phyloP scores from a whole-genome alignment of 2,797 vertebrate species.

The Sebastiscus albofasciatus region DNA sequence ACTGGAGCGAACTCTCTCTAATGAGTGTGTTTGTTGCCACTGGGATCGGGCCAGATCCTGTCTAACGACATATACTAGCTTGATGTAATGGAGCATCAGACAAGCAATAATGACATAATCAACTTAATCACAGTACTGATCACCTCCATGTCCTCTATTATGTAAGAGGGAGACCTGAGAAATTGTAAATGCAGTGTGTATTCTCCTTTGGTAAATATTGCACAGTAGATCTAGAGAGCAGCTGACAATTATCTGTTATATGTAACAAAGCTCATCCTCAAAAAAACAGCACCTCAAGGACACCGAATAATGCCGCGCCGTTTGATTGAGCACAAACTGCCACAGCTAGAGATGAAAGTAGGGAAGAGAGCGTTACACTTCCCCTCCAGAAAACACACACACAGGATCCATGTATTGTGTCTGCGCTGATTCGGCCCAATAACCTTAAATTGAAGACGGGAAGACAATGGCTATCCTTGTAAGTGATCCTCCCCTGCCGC shows the following conservation, averaged over 20 bases:
- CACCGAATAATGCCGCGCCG: conserved; percentile 21
- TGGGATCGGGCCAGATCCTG: conserved; percentile 30
- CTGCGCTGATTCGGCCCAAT: conserved; percentile 53
- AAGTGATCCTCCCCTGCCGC: conserved; percentile 60
- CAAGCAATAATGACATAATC: conserved; percentile 67
- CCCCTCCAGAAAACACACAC: conserved; percentile 32
- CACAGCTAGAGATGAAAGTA: background rate
- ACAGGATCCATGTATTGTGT: conserved; percentile 50
- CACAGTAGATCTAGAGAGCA: background rate
- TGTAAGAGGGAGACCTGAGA: background rate
- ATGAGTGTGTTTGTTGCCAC: conserved; percentile 34
- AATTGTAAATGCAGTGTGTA: background rate
- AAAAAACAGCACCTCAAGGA: conserved; percentile 46
- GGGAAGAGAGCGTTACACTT: conserved; percentile 13
- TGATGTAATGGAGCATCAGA: conserved; percentile 30
- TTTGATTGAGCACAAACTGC: conserved; percentile 12
- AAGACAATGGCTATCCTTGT: conserved; percentile 64
- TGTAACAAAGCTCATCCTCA: conserved; percentile 8
- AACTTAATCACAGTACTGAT: conserved; percentile 16
- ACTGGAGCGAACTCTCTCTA: conserved; percentile 47
- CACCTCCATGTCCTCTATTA: conserved; percentile 15
- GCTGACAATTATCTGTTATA: background rate
- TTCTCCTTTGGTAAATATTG: background rate
- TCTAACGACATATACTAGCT: conserved; percentile 20
- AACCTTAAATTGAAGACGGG: conserved; percentile 66